Evolutionary conservation across 2,797 vertebrate genomes (phyloP).

Genomic region (Chrysocyon brachyurus): DNA sequence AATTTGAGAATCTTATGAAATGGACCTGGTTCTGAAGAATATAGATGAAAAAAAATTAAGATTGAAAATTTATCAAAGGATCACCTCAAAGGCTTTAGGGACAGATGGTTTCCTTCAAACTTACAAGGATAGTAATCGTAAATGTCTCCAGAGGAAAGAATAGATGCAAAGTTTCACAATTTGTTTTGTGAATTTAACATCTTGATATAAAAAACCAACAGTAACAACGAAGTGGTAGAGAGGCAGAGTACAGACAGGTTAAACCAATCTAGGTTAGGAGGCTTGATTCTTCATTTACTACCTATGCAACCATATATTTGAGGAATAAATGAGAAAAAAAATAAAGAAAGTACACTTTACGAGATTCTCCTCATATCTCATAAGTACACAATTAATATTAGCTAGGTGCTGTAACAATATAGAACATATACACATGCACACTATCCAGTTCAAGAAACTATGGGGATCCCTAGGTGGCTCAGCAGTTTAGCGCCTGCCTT

Average conservation of each 20-base stretch:
- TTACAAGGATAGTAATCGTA: not conserved
- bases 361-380: not conserved
- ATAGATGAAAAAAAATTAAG: slow-evolving; percentile 22
- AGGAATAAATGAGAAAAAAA: not conserved
- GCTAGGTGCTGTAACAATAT: not conserved
- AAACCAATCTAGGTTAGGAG: not conserved
- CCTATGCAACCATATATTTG: not conserved
- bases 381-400: not conserved
- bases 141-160: not conserved
- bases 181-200: slow-evolving; percentile 22
- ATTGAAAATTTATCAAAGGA: not conserved
- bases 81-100: not conserved
- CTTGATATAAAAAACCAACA: not conserved
- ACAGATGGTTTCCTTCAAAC: not conserved
- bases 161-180: not conserved
- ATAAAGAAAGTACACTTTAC: not conserved
- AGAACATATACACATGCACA: not conserved
- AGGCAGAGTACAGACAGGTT: not conserved
- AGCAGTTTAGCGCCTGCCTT: too few species aligned
- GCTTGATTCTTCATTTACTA: not conserved
- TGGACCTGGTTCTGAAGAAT: slow-evolving; percentile 3
- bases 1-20: slow-evolving; percentile 34
- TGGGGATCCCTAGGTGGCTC: not conserved
- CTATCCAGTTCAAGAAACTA: slow-evolving; percentile 38
- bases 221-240: not conserved